Percentiles rank a stretch among this genome's conserved stretches.
phyloP scores from a whole-genome alignment of 2,888 invertebrate species.

The Axea sp. region DNA sequence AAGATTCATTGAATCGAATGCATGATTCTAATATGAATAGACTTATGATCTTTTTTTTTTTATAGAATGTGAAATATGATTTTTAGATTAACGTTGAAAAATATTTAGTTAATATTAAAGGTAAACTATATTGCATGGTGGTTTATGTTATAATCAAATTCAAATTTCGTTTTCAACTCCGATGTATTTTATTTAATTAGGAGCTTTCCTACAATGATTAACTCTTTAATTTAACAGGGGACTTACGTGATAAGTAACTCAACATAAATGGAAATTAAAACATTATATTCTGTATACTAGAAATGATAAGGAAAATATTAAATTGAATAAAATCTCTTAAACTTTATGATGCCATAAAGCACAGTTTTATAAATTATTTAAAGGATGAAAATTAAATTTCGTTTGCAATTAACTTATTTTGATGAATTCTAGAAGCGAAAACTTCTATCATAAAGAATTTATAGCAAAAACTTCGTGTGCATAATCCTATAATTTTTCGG shows the following conservation, averaged over 20 bases:
- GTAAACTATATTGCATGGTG: no score
- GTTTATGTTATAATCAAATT: no score
- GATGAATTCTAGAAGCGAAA: not conserved
- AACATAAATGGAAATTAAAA: no score
- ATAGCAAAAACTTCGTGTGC: conserved; percentile 9
- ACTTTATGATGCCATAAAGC: not conserved
- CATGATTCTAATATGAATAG: conserved; percentile 25
- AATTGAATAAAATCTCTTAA: no score
- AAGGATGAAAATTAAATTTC: not conserved
- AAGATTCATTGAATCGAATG: conserved; percentile 19
- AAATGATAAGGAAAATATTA: no score
- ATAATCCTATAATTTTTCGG: conserved; percentile 4
- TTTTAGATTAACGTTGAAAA: not conserved
- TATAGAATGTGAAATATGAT: conserved; percentile 4
- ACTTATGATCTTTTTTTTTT: conserved; percentile 2
- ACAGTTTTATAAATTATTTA: not conserved
- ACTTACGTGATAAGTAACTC: no score
- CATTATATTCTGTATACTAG: no score
- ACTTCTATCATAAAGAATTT: conserved; percentile 17
- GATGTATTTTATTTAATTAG: no score
- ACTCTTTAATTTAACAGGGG: no score
- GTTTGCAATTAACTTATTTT: conserved; percentile 1
- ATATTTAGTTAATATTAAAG: conserved; percentile 1
- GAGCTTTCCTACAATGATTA: no score
- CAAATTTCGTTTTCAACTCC: no score